Percentiles rank a stretch among this genome's conserved stretches.
phyloP scores from a whole-genome alignment of 2,888 invertebrate genomes.

The Philopedon plagiatum region DNA sequence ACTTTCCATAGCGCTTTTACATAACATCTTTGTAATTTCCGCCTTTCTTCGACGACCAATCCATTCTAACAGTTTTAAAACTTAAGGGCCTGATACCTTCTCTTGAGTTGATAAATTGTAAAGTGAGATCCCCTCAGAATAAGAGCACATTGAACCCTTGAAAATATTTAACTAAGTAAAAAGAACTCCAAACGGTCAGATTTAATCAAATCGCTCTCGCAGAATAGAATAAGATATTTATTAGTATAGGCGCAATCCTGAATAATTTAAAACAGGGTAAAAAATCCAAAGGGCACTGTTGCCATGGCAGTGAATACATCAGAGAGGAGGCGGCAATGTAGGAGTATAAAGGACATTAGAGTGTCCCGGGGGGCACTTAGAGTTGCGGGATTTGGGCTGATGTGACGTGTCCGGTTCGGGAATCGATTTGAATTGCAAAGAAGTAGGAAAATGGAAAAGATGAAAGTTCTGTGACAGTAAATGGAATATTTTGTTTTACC shows the following conservation, averaged over 20 bases:
- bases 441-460: neutral
- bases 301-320: constrained; percentile 7
- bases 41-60: too few relatives aligned
- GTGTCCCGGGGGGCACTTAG: constrained; percentile 36
- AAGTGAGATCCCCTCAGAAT: too few relatives aligned
- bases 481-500: constrained; percentile 8
- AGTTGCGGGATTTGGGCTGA: constrained; percentile 30
- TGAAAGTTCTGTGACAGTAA: neutral
- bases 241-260: neutral
- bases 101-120: too few relatives aligned
- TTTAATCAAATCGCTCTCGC: neutral
- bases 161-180: neutral
- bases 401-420: constrained; percentile 30
- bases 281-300: constrained; percentile 12
- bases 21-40: too few relatives aligned
- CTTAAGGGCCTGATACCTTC: too few relatives aligned
- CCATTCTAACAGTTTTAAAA: too few relatives aligned
- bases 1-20: too few relatives aligned
- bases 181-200: neutral
- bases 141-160: too few relatives aligned
- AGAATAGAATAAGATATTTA: neutral
- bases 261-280: neutral
- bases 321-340: constrained; percentile 5
- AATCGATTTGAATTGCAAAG: constrained; percentile 36
- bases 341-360: constrained; percentile 38